phyloP scores from a whole-genome alignment of 2,113 vertebrate genomes.

The Neodontobutis hainanensis region DNA sequence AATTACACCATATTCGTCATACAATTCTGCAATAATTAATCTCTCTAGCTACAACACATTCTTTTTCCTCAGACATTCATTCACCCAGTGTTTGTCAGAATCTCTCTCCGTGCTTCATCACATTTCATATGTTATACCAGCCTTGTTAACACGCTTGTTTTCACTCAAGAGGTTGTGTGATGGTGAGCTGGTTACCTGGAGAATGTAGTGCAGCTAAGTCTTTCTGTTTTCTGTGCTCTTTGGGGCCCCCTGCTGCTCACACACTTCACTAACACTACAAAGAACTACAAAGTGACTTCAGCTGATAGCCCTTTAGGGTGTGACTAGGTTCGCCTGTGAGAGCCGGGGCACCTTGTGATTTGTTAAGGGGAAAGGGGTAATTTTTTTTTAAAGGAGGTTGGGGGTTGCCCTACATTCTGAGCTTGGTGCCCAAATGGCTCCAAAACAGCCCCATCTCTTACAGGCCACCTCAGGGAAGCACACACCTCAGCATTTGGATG shows the following conservation, averaged over 20 bases:
- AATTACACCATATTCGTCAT: not conserved
- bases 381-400: slow-evolving; percentile 36
- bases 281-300: slow-evolving; percentile 63
- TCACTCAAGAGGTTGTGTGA: too few species aligned
- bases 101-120: slow-evolving; percentile 45
- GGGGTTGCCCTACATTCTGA: slow-evolving; percentile 81
- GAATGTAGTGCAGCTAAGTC: not conserved
- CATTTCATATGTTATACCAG: too few species aligned
- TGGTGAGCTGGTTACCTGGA: too few species aligned
- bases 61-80: slow-evolving; percentile 39
- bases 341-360: slow-evolving; percentile 71
- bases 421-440: slow-evolving; percentile 77
- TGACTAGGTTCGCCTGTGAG: slow-evolving; percentile 70
- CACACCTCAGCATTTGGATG: slow-evolving; percentile 64
- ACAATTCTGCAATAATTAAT: slow-evolving; percentile 16
- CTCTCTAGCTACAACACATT: slow-evolving; percentile 40
- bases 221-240: slow-evolving; percentile 1
- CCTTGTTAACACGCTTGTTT: too few species aligned
- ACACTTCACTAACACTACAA: slow-evolving; percentile 24
- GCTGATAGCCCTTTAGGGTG: slow-evolving; percentile 79
- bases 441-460: slow-evolving; percentile 79
- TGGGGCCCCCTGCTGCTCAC: slow-evolving; percentile 37
- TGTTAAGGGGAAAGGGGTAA: slow-evolving; percentile 31
- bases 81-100: slow-evolving; percentile 14
- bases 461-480: slow-evolving; percentile 60